Base-by-base conservation (phyloP, 2,113 vertebrate genomes). In the Dryoscopus gambensis region DNA sequence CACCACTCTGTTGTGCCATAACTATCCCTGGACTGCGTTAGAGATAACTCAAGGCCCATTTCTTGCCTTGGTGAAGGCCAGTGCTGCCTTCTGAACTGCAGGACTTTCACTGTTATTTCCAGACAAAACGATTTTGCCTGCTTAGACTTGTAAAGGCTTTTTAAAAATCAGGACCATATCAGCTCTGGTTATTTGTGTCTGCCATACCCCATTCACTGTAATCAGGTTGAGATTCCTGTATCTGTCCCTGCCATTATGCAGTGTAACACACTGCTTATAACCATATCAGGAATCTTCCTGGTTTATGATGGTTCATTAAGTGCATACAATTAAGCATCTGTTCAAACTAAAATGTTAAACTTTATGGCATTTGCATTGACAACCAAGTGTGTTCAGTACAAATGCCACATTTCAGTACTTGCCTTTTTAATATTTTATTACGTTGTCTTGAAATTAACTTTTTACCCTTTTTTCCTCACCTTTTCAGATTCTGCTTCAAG, bases 261-360 rank as follows among this genome's bases (percentile, higher is more conserved):
- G 65, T n/a, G 84, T 69, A 92, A 89, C 89, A 75, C 17, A 7
- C 86, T 96, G 94, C 93, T 94, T 89, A 80, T 74, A 87, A 87
- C 86, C 50, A 40, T 92, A 94, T 85, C 91, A 97, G 70, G 90
- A 94, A 89, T 79, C 86, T 96, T 95, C 70, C 84, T 89, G 50
- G 65, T 96, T 96, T 96, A 92, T 80, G 83, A 91, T 89, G 88
- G 86, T 87, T 91, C 97, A 96, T 96, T 96, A 96, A 96, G 37
- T 96, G 80, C 79, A 84, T 94, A 92, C 95, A 94, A 87, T 97
- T 97, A 97, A 97, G 92, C 95, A 96, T 97, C 97, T 97, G 94
- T 96, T 97, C 95, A 89, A 96, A 90, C 83, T 96, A 95, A 96
- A 97, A 94, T 87, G 96, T 73, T 94, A 93, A 95, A 87, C 95